Conservation (phyloP, 2,888 invertebrate genomes). For the Mylabris sibirica region DNA sequence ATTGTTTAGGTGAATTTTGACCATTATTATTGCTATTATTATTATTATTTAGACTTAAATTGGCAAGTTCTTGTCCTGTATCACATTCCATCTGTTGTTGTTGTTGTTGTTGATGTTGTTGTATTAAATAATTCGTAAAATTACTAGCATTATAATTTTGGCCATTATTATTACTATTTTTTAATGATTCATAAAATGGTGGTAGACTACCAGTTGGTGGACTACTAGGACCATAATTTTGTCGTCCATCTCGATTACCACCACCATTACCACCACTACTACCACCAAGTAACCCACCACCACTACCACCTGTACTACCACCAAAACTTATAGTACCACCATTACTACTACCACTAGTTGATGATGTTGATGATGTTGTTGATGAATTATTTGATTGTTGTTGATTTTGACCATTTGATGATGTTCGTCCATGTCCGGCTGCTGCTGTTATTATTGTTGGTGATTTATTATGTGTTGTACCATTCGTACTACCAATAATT, state of each 20-base stretch:
- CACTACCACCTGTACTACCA: conserved; percentile 63
- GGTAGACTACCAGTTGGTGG: conserved; percentile 87
- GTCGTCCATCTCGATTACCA: conserved; percentile 79
- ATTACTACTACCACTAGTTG: conserved; percentile 39
- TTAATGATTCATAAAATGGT: conserved; percentile 88
- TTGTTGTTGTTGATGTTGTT: conserved; percentile 69
- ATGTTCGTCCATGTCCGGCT: background rate
- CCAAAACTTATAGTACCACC: conserved; percentile 51
- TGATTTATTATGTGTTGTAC: conserved; percentile 39
- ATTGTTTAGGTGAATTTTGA: conserved; percentile 66
- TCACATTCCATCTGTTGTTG: conserved; percentile 81
- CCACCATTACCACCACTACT: conserved; percentile 78
- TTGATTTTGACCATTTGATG: background rate
- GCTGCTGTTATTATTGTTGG: conserved; percentile 20
- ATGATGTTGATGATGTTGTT: background rate
- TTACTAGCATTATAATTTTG: conserved; percentile 73
- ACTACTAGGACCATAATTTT: conserved; percentile 87
- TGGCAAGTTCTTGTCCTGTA: conserved; percentile 70
- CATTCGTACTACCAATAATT: conserved; percentile 42
- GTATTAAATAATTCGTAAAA: conserved; percentile 71
- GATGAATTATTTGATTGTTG: background rate
- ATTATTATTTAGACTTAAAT: conserved; percentile 61
- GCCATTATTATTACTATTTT: conserved; percentile 77
- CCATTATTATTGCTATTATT: conserved; percentile 35
- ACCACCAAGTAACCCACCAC: conserved; percentile 65